Evolutionary conservation across 2,797 vertebrate genomes (phyloP), one percentile per base, ranked within the genome.

Genomic region (Channa striata): DNA sequence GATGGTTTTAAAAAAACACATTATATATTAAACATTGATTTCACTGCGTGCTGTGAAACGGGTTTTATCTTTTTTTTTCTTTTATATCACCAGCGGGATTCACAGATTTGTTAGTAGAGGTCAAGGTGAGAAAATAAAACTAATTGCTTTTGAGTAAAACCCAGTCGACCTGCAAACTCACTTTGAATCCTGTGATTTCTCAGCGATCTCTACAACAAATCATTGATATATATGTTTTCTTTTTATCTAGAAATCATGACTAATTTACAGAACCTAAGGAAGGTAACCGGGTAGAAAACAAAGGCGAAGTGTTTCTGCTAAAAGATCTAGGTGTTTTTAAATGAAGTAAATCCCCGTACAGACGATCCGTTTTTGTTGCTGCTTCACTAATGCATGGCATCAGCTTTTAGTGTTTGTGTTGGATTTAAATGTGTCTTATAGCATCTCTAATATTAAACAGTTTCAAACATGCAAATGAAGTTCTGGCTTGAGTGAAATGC

Each of bases 391-490:
- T 68, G 51, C 71, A 58, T 14, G 61, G 30, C 21, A 64, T 58
- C 58, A 40, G 16, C 43, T 48, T 74, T 58, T 43, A 57, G n/a
- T n/a, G n/a, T n/a, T 65, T 61, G 47, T 36, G 14, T 62, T 36
- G 42, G 54, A 33, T 46, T 67, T 78, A 8, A 9, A 34, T 5
- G 8, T 34, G 9, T 9, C 36, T 37, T n/a, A n/a, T n/a, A n/a
- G n/a, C n/a, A 14, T 70, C 51, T 70, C 23, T 51, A 43, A 42
- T 52, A 39, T 53, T 62, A 58, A 62, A 30, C 12, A 37, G 4
- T 74, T 80, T 61, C n/a, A 58, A 65, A 40, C 37, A 76, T 66
- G 19, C 44, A 50, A 66, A 65, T 68, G n/a, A 56, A 33, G 17
- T 50, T 59, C 12, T 53, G 6, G 54, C 23, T 60, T 46, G 25